Conservation (phyloP, 2,797 vertebrate species). For the Philypnodon macrostomus region DNA sequence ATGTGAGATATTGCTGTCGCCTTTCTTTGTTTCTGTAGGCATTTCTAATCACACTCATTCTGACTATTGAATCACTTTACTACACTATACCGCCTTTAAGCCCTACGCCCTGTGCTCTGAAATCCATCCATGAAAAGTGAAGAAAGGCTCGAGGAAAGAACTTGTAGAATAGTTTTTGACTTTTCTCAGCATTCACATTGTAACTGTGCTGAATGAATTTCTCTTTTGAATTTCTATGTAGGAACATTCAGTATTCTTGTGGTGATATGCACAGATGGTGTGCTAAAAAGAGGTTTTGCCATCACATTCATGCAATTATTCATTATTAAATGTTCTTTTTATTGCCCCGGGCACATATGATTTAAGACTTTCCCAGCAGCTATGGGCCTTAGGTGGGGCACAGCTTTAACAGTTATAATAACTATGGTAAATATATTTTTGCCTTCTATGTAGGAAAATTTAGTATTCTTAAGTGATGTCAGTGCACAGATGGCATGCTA, state of each 20-base stretch:
- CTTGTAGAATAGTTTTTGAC: neutral
- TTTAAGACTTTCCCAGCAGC: too few relatives aligned
- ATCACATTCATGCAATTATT: too few relatives aligned
- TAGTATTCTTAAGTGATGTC: too few relatives aligned
- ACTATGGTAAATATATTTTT: too few relatives aligned
- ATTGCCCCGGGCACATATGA: too few relatives aligned
- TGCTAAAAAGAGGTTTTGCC: slow-evolving; percentile 29
- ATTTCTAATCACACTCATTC: neutral
- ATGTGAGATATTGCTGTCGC: neutral
- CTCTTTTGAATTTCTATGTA: too few relatives aligned
- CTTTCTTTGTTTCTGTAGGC: neutral
- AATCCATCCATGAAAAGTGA: slow-evolving; percentile 3
- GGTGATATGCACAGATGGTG: slow-evolving; percentile 47
- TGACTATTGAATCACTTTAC: slow-evolving; percentile 1
- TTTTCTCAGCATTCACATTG: neutral
- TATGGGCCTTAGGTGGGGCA: too few relatives aligned
- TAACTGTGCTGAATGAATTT: slow-evolving; percentile 6
- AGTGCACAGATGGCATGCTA: too few relatives aligned
- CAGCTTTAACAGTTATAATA: too few relatives aligned
- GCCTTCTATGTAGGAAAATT: too few relatives aligned
- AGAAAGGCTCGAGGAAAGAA: neutral
- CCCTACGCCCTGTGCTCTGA: neutral
- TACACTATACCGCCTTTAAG: neutral
- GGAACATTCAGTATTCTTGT: slow-evolving; percentile 7
- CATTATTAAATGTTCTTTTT: too few relatives aligned